A percentile compares a stretch with the other conserved stretches of the same genome.
These are phyloP conservation scores for Drosophila equinoxialis DNA, from an alignment of 1,140 invertebrate genomes.

Conservation along the genomic window DNA sequence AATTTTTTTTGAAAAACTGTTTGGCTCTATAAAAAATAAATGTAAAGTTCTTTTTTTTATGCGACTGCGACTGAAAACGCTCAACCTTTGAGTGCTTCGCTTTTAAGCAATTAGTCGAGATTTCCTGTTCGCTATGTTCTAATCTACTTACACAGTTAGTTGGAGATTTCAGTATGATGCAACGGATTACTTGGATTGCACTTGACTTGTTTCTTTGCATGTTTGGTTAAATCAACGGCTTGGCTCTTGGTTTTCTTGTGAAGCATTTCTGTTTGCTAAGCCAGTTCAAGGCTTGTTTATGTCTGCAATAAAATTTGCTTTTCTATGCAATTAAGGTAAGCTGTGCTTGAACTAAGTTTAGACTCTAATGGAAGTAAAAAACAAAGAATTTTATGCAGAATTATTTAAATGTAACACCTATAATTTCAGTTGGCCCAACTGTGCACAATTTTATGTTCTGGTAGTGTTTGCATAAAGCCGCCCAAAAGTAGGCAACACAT, in stretches of 20 bases:
- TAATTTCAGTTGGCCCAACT: background rate
- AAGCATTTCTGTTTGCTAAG: constrained; percentile 1
- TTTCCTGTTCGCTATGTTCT: constrained; percentile 10
- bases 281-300: constrained; percentile 9
- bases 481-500: constrained; percentile 64
- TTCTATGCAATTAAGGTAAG: constrained; percentile 5
- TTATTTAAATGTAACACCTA: background rate
- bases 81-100: constrained; percentile 1
- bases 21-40: background rate
- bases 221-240: constrained; percentile 44
- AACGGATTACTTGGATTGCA: constrained; percentile 66
- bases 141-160: constrained; percentile 15
- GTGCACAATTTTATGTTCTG: constrained; percentile 24
- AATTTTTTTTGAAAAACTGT: too few species aligned
- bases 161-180: constrained; percentile 49
- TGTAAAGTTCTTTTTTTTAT: background rate
- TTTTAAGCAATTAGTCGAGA: constrained; percentile 12
- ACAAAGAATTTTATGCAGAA: background rate
- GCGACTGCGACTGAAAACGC: too few species aligned
- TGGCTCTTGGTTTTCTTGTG: background rate
- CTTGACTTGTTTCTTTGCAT: constrained; percentile 63
- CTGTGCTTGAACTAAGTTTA: constrained; percentile 22
- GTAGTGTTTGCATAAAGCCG: constrained; percentile 42
- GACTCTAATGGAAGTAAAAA: background rate
- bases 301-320: background rate